Conservation (phyloP, 2,888 invertebrate species). For the Agrotis clavis region DNA sequence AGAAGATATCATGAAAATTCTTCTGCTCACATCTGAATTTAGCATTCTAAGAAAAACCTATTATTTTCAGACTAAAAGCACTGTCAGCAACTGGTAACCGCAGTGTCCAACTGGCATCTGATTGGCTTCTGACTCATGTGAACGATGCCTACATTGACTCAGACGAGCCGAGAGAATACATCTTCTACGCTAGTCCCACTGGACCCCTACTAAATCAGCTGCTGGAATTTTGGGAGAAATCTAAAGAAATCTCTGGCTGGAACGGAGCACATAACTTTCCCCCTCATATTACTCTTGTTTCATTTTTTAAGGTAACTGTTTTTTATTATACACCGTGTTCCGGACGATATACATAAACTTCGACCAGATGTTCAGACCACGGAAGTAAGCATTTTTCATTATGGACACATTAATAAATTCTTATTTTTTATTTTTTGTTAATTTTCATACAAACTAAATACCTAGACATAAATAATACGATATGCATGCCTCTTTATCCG, state of each 20-base stretch:
- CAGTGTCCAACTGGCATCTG: slow-evolving; percentile 96
- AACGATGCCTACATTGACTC: slow-evolving; percentile 96
- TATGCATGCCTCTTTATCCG: too few relatives aligned
- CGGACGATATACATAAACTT: too few relatives aligned
- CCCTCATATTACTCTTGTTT: slow-evolving; percentile 97
- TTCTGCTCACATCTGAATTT: too few relatives aligned
- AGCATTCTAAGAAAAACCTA: not conserved
- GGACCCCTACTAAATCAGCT: slow-evolving; percentile 94
- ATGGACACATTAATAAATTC: too few relatives aligned
- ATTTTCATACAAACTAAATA: too few relatives aligned
- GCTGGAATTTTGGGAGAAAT: slow-evolving; percentile 95
- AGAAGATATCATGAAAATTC: not conserved
- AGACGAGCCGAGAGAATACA: slow-evolving; percentile 95
- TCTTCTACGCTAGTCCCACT: slow-evolving; percentile 96
- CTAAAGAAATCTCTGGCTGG: slow-evolving; percentile 94
- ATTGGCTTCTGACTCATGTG: slow-evolving; percentile 97
- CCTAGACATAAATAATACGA: too few relatives aligned
- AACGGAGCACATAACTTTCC: slow-evolving; percentile 97
- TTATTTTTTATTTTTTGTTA: too few relatives aligned
- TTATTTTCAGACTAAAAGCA: slow-evolving; percentile 94
- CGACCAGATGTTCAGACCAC: too few relatives aligned
- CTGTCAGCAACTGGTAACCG: slow-evolving; percentile 97
- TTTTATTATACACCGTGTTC: too few relatives aligned
- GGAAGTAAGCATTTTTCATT: too few relatives aligned
- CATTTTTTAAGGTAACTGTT: slow-evolving; percentile 95